Percentiles rank a stretch among this genome's conserved stretches.
phyloP scores from a whole-genome alignment of 2,888 invertebrate species.

The Ornithoptera alexandrae region DNA sequence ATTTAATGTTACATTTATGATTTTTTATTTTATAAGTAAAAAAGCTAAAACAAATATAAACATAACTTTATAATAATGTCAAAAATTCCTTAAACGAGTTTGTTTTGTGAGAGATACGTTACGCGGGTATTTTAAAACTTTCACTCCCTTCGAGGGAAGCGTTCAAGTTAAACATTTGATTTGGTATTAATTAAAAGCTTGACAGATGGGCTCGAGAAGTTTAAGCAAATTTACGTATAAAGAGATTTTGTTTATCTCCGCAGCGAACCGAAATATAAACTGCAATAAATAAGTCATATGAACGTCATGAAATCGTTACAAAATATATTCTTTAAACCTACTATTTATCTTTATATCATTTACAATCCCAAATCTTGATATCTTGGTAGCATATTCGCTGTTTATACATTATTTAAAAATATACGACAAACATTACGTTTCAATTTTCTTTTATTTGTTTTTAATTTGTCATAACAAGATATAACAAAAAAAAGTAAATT shows the following conservation, averaged over 20 bases:
- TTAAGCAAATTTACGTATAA: constrained; percentile 4
- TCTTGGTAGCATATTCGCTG: no score
- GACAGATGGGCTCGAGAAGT: constrained; percentile 3
- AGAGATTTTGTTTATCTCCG: constrained; percentile 2
- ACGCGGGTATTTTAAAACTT: constrained; percentile 6
- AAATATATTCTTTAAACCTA: background rate
- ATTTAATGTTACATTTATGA: no score
- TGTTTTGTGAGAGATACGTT: background rate
- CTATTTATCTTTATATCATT: background rate
- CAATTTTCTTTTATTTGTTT: no score
- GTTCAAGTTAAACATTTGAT: constrained; percentile 18
- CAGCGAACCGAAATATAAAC: background rate
- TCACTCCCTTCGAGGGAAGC: constrained; percentile 5
- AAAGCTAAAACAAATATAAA: background rate
- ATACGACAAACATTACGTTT: no score
- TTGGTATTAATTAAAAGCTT: constrained; percentile 21
- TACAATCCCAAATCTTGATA: background rate
- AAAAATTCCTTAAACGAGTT: background rate
- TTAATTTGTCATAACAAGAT: no score
- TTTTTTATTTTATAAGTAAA: no score
- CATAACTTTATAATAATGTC: background rate
- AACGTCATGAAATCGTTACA: background rate
- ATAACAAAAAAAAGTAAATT: no score
- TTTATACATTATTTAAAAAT: no score
- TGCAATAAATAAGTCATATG: background rate